phyloP scores from a whole-genome alignment of 2,888 invertebrate species.

The Parasteatoda lunata region DNA sequence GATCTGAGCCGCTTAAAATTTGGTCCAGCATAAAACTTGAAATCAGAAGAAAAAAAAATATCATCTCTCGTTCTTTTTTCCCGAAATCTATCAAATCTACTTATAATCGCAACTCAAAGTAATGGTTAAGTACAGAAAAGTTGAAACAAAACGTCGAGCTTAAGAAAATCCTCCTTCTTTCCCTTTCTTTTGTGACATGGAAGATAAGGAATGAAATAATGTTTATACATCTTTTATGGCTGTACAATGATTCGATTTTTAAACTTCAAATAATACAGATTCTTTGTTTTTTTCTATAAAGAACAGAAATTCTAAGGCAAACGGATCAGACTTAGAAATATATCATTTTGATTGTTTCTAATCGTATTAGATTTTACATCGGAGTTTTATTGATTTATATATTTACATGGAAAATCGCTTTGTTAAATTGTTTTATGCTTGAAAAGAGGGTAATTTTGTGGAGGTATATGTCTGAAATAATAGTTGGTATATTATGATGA shows the following conservation, averaged over 20 bases:
- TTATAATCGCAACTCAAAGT: slow-evolving; percentile 1
- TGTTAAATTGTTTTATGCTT: no score
- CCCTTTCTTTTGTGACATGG: neutral
- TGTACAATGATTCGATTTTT: neutral
- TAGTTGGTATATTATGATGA: no score
- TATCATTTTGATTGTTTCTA: slow-evolving; percentile 1
- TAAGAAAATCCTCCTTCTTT: no score
- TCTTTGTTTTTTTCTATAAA: neutral
- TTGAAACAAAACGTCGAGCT: neutral
- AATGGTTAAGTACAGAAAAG: neutral
- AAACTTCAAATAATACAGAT: neutral
- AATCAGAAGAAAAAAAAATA: no score
- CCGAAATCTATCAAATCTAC: neutral
- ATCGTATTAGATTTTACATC: neutral
- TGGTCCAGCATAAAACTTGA: no score
- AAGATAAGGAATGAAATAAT: slow-evolving; percentile 1
- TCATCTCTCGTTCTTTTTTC: neutral
- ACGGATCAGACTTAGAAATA: neutral
- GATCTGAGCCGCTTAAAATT: no score
- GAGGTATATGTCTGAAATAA: no score
- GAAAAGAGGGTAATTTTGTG: no score
- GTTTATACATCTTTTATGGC: slow-evolving; percentile 1
- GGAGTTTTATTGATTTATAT: no score
- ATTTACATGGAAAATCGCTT: no score
- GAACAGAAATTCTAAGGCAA: neutral